phyloP scores from a whole-genome alignment of 1,140 invertebrate species.

The Acromyrmex heyeri region DNA sequence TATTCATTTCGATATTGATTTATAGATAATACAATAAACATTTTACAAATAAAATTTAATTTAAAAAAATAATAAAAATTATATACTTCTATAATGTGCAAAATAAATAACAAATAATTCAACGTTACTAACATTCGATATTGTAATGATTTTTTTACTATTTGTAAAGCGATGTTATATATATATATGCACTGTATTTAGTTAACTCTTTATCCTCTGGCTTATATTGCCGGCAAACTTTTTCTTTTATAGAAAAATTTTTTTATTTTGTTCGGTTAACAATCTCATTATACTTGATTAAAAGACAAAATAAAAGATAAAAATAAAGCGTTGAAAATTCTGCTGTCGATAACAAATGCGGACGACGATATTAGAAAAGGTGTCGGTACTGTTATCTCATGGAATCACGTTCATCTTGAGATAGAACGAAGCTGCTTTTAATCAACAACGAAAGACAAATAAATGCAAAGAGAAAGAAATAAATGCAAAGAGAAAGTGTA shows the following conservation, averaged over 20 bases:
- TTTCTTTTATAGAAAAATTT: neutral
- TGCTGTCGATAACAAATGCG: neutral
- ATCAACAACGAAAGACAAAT: constrained; percentile 32
- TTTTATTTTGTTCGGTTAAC: neutral
- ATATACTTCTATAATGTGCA: neutral
- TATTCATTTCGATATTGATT: neutral
- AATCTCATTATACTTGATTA: constrained; percentile 6
- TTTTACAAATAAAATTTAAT: constrained; percentile 2
- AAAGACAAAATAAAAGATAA: neutral
- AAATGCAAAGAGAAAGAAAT: neutral
- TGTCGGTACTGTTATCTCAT: neutral
- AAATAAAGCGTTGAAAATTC: neutral
- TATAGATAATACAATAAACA: neutral
- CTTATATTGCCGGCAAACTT: neutral
- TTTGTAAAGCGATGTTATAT: neutral
- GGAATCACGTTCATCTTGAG: neutral
- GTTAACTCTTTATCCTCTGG: neutral
- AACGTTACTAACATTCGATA: neutral
- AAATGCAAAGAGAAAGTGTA: neutral
- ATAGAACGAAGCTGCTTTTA: constrained; percentile 20
- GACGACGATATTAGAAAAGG: neutral
- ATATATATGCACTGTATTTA: neutral
- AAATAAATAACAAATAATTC: constrained; percentile 18
- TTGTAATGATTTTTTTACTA: neutral
- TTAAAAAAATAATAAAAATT: neutral